phyloP scores from a whole-genome alignment of 2,797 vertebrate species.

The Remorina albescens region DNA sequence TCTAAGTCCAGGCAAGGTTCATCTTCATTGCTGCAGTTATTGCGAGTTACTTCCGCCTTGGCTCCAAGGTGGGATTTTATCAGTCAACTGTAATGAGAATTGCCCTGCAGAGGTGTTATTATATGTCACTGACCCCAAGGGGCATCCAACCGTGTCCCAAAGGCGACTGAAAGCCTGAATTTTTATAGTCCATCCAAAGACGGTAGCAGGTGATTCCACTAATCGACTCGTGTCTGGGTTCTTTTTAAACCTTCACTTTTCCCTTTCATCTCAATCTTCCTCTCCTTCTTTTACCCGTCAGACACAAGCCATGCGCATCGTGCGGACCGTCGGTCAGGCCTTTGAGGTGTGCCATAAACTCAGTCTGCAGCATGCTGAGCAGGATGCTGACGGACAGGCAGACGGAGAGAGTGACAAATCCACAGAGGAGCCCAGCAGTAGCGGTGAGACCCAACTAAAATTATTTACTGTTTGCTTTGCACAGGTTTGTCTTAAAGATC shows the following conservation, averaged over 20 bases:
- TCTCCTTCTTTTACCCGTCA: constrained; percentile 46
- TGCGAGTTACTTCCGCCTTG: constrained; percentile 4
- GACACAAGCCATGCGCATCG: constrained; percentile 90
- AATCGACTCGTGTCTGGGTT: too few species aligned
- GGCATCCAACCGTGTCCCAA: neutral
- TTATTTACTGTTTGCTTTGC: neutral
- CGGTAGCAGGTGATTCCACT: neutral
- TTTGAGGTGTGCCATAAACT: constrained; percentile 93
- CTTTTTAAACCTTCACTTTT: neutral
- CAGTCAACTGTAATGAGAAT: constrained; percentile 24
- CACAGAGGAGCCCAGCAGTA: constrained; percentile 77
- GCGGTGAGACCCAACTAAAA: constrained; percentile 75
- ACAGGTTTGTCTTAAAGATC: neutral
- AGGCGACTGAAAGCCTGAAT: neutral
- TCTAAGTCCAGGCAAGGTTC: constrained; percentile 15
- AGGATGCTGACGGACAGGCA: constrained; percentile 84
- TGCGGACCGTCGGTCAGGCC: constrained; percentile 89
- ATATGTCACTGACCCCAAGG: neutral
- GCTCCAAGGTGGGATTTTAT: constrained; percentile 8
- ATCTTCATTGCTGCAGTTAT: neutral
- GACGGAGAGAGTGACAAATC: constrained; percentile 86
- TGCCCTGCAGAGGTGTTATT: constrained; percentile 16
- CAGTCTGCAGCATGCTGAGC: constrained; percentile 88
- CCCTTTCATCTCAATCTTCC: neutral
- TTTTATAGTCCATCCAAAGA: constrained; percentile 6